Base-by-base conservation (phyloP, 2,888 invertebrate genomes). In the Drosophila falleni region DNA sequence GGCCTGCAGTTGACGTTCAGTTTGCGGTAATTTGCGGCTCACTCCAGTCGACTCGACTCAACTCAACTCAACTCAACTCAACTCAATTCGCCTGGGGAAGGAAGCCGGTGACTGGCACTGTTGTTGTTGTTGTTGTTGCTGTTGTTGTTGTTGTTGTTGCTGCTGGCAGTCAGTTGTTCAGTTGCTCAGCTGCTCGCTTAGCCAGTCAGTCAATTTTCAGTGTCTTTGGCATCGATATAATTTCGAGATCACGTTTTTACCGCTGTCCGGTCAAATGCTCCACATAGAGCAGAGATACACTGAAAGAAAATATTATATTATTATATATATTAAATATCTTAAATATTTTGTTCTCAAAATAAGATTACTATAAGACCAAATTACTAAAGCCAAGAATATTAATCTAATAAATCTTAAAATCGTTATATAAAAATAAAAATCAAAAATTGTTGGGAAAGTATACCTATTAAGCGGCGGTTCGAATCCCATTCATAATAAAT, bases 211-310 rank as follows among this genome's bases (percentile, higher is more conserved):
- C 80, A 74, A 58, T 68, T 71, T 58, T 71, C 81, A 70, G 63
- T 55, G 75, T 72, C 78, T 67, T 47, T 67, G 74, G 68, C 74
- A 79, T 79, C 81, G 76, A 85, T 87, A 89, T 87, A 87, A 89
- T 89, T 87, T 85, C 74, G 76, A 87, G 83, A 87, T 89, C 87
- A 87, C 88, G 87, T 89, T 89, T 87, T 87, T 85, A 85, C 89
- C 85, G 88, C 89, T 85, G 85, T 55, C 69, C 80, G 74, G 59
- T 71, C 71, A 78, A 74, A 65, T 87, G 88, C 72, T 87, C 86
- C 75, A 89, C 87, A 88, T 83, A 71, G 71, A 66, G 66, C 54
- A 23, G 15, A 31, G 47, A 13, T 35, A 8, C n/a, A n/a, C n/a
- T n/a, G n/a, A n/a, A n/a, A n/a, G n/a, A n/a, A n/a, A n/a, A n/a